Conservation (phyloP, 2,797 vertebrate species). For the Eulemur coronatus region DNA sequence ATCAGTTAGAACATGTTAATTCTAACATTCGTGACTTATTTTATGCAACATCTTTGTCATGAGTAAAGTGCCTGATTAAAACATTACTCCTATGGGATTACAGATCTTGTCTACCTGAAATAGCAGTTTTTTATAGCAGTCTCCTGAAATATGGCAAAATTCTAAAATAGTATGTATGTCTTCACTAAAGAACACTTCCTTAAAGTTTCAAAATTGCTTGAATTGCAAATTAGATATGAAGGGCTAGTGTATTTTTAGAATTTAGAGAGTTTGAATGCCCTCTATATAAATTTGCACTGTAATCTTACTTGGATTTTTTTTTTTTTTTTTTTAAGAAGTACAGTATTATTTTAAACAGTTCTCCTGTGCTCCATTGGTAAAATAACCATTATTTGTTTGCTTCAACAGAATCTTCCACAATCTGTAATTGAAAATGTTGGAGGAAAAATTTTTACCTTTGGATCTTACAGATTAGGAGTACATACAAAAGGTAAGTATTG, state of each 20-base stretch:
- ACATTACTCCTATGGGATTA: neutral
- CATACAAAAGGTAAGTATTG: slow-evolving; percentile 91
- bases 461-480: slow-evolving; percentile 93
- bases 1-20: neutral
- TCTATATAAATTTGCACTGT: neutral
- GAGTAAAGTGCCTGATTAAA: neutral
- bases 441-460: slow-evolving; percentile 95
- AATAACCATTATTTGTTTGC: slow-evolving; percentile 65
- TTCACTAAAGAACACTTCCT: neutral
- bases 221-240: slow-evolving; percentile 1
- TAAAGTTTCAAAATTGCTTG: neutral
- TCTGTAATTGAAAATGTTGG: slow-evolving; percentile 91
- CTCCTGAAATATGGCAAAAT: slow-evolving; percentile 25
- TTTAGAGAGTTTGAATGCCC: neutral
- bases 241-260: neutral
- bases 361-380: slow-evolving; percentile 21
- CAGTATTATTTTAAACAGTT: neutral
- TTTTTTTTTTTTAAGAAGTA: neutral
- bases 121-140: neutral
- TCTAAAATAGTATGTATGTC: neutral
- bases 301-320: neutral
- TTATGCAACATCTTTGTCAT: neutral
- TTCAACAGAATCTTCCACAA: slow-evolving; percentile 91
- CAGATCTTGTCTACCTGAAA: neutral
- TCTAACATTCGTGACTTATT: neutral